These are phyloP conservation scores for Parazoanthus darwini DNA, from an alignment of 92 coral and sea anemone species.

Conservation along the genomic window DNA sequence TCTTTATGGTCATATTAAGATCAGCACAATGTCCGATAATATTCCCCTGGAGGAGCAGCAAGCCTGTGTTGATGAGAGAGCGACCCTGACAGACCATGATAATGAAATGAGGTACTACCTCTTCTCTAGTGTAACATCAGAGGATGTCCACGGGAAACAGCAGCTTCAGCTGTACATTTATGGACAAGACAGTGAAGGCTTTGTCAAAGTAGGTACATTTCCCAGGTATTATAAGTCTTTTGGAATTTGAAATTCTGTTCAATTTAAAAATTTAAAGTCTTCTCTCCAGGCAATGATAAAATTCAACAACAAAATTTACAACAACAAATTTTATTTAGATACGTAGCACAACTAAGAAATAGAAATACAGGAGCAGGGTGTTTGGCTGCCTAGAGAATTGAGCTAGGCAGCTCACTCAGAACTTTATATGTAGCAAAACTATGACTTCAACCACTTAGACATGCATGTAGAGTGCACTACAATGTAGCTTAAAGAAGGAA, in stretches of 20 bases:
- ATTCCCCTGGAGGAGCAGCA: not conserved
- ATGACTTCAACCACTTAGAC: too few species aligned
- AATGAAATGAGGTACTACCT: not conserved
- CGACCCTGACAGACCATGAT: not conserved
- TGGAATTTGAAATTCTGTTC: not conserved
- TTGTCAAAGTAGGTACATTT: not conserved
- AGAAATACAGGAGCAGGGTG: too few species aligned
- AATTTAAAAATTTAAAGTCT: too few species aligned
- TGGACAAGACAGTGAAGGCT: not conserved
- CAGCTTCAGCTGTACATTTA: not conserved
- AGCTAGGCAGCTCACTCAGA: too few species aligned
- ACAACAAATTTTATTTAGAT: too few species aligned
- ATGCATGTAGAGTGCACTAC: too few species aligned
- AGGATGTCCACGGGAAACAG: not conserved
- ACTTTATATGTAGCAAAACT: too few species aligned
- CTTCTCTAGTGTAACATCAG: not conserved
- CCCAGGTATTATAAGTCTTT: not conserved
- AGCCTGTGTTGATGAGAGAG: not conserved
- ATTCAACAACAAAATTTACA: too few species aligned
- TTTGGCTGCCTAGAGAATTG: too few species aligned
- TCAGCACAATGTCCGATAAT: not conserved
- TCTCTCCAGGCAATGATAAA: not conserved
- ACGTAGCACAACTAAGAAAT: too few species aligned
- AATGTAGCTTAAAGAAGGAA: too few species aligned
- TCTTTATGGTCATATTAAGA: not conserved